Conservation (phyloP, 1,140 invertebrate genomes). For the Bombyx mori region ASM3026992v2 NC_085116.1:8003001-8003500, state of each 20-base stretch:
- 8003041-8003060: slow-evolving; percentile 25
- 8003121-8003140: slow-evolving; percentile 94
- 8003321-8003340: no score
- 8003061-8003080: slow-evolving; percentile 87
- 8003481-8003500: no score
- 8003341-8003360: no score
- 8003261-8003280: slow-evolving; percentile 8
- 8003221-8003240: slow-evolving; percentile 76
- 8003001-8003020: not conserved
- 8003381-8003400: no score
- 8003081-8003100: slow-evolving; percentile 93
- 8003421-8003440: not conserved
- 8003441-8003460: not conserved
- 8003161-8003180: slow-evolving; percentile 82
- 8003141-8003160: slow-evolving; percentile 93
- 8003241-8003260: slow-evolving; percentile 52
- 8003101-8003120: slow-evolving; percentile 86
- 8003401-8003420: not conserved
- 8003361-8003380: no score
- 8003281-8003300: no score
- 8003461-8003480: not conserved
- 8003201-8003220: slow-evolving; percentile 77
- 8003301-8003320: no score
- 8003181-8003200: slow-evolving; percentile 81
- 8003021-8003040: not conserved